Base-by-base conservation (phyloP, 2,113 vertebrate genomes). In the Psophia crepitans region DNA sequence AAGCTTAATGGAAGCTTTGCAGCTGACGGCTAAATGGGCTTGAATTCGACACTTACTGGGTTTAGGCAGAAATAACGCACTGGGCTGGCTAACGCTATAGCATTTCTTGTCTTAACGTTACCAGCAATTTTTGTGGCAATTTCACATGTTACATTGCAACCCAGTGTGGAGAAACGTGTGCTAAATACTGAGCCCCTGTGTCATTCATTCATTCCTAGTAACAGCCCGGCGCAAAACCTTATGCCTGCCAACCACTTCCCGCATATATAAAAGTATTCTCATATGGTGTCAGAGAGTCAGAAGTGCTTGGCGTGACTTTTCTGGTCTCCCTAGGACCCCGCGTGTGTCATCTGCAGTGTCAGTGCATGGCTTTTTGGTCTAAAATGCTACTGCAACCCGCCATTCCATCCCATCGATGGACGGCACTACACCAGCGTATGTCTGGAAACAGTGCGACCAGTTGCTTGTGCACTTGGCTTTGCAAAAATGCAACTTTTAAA, bases 371-470 rank as follows among this genome's bases (percentile, higher is more conserved):
- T 61, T 9, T 17, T 32, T 7, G 8, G 15, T 9, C 61, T 22
- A 3, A 46, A 56, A 20, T 6, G 3, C 54, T 65, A 5, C 64
- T 63, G 63, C 39, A 77, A 44, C 32, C 11, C 21, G 43, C 0
- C 0, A 61, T 44, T 44, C 64, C 22, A 5, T 7, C 60, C 81
- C 23, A 1, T 33, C 0, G 9, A 5, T 10, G 56, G 33, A 7
- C 24, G 23, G 8, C 51, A 20, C 20, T 16, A 14, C 27, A 22
- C 16, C 26, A 19, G 60, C 14, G 0, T 7, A 1, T 2, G 26
- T 4, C 65, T n/a, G 78, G 22, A n/a, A 68, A 9, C 10, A 6
- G 8, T 0, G 12, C 0, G 3, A 12, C n/a, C 6, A 0, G 43
- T 21, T 28, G 35, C 20, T 53, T 32, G 27, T 12, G 27, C 61